Evolutionary conservation across 2,113 vertebrate genomes (phyloP).

Genomic region (Octodon degus): DNA sequence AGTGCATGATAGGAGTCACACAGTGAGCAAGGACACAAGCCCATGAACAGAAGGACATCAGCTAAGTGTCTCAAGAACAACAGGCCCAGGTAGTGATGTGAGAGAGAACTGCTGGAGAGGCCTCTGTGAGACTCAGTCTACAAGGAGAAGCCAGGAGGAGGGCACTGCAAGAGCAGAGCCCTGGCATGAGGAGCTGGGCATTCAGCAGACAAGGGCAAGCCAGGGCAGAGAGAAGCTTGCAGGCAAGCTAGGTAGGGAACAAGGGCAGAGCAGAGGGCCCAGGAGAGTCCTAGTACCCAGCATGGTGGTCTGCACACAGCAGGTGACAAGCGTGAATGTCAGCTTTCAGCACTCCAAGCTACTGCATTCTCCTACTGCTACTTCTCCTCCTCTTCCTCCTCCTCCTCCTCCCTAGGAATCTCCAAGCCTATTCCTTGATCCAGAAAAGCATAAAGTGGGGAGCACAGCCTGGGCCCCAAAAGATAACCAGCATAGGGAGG

Average conservation of each 20-base stretch:
- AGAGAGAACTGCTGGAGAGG: not conserved
- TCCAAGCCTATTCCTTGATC: not conserved
- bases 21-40: not conserved
- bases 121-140: not conserved
- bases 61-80: not conserved
- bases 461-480: not conserved
- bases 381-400: not conserved
- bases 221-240: not conserved
- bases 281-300: not conserved
- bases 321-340: fast-evolving
- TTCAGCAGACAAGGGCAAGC: not conserved
- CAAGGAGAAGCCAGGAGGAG: not conserved
- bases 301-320: fast-evolving
- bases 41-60: not conserved
- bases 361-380: not conserved
- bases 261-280: not conserved
- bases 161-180: not conserved
- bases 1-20: fast-evolving
- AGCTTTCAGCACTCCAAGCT: not conserved
- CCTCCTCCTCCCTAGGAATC: not conserved
- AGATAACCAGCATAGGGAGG: not conserved
- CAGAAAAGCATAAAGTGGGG: not conserved
- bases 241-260: not conserved
- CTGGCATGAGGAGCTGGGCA: too few relatives aligned
- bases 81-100: not conserved